Evolutionary conservation across 2,888 invertebrate genomes (phyloP), one percentile per base, ranked within the genome.

Genomic region (Ophion costatus): DNA sequence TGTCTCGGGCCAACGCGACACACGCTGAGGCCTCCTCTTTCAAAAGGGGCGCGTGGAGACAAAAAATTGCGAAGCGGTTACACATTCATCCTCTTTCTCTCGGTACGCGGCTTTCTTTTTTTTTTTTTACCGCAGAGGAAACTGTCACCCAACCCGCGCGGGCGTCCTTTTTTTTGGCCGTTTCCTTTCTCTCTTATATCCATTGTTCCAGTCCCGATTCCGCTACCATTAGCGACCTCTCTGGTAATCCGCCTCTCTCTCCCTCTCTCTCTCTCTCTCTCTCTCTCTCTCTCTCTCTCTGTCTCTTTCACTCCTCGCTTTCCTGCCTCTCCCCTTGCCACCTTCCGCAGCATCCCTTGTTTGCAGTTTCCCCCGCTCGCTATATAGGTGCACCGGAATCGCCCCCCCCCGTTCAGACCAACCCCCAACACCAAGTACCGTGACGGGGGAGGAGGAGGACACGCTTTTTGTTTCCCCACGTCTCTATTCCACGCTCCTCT

Each of bases 161-260:
- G 67, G 80, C 67, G 80, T 76, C 63, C 77, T 80, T 82, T 70
- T 86, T 80, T 80, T 51, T 83, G 51, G 51, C 67, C 83, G 84
- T 87, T 87, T 87, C 88, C 87, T 90, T 88, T 88, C 88, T 88
- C 88, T 84, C 88, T 89, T 86, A 85, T 83, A 86, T 88, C 89
- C 89, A 90, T 89, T 90, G 90, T 90, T 90, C 88, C 84, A 88
- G 86, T 84, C 90, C 90, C 88, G 89, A 90, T 90, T 86, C 87
- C 87, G 88, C 88, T 88, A 87, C 88, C 87, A 86, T 90, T 89
- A 87, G 88, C 87, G 90, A 89, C 90, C 90, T 87, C 87, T 83
- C 84, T 80, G 82, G 80, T 77, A 80, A 83, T 85, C 80, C 80
- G 69, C 77, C 45, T 79, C 76, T 76, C 78, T 73, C 38, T 64